Evolutionary conservation across 64 coral and sea anemone species (phyloP), one percentile per base, ranked within the genome.

Genomic region (Montipora sp.): DNA sequence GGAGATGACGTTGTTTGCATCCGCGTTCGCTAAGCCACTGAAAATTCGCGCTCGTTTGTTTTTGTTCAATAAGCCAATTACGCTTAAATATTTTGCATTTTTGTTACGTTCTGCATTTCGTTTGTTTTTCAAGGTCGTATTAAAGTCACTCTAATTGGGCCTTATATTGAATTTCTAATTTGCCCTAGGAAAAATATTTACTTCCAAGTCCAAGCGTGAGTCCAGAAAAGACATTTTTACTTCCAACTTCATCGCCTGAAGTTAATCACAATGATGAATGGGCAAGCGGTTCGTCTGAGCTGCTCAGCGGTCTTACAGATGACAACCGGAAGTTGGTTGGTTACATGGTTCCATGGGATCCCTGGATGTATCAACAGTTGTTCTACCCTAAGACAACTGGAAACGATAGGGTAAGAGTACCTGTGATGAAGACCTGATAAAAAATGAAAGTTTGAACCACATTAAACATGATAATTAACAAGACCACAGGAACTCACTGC

Each of bases 291-390:
- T 84, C 94, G 0, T 73, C 81, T 10, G 94, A 95, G 46, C 75
- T 91, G 16, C 91, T 95, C 24, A 95, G 59, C 7, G 83, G 80
- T 65, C 58, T 95, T 67, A 95, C 94, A 23, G 89, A 63, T 36
- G 89, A 88, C 49, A 90, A 90, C 65, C 83, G 84, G 82, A 85
- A 83, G 8, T 87, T 95, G 20, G 80, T 77, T 2, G 94, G 83
- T 19, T 80, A 80, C 63, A 90, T 95, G 80, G 77, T 92, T 13
- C 94, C 89, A 2, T 90, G 94, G 94, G 77, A 95, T 59, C n/a
- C 89, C 2, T 58, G 51, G 55, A 13, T 57, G 2, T 87, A 87
- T 72, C 75, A 86, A 12, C 83, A 93, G 75, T 58, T 93, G 46
- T 84, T 84, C 44, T 24, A 69, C 44, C 60, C 60, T 43, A 4